Evolutionary conservation across 2,113 vertebrate species (phyloP).

Genomic region (Laticauda colubrina): DNA sequence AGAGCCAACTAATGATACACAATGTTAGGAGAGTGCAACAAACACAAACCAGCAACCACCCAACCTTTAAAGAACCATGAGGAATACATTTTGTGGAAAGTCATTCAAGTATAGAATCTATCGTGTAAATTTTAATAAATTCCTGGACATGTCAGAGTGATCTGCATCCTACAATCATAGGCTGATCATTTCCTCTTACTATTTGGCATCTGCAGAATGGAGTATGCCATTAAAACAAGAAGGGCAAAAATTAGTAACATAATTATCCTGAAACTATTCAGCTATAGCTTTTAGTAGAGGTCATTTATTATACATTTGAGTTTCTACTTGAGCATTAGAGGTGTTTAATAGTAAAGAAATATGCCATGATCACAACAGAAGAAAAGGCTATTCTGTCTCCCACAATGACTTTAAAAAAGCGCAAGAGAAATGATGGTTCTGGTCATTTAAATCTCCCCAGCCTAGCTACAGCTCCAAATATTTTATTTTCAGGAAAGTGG

Average conservation of each 20-base stretch:
- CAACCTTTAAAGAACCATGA: not conserved
- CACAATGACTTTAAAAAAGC: not conserved
- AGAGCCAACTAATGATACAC: not conserved
- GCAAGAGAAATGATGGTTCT: not conserved
- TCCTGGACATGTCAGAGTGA: slow-evolving; percentile 37
- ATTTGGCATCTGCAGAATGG: slow-evolving; percentile 51
- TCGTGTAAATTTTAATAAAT: slow-evolving; percentile 57
- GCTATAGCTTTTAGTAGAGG: slow-evolving; percentile 15
- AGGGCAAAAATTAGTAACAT: slow-evolving; percentile 31
- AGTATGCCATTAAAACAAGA: slow-evolving; percentile 36
- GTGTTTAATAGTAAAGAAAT: slow-evolving; percentile 47
- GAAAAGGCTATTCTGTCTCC: slow-evolving; percentile 26
- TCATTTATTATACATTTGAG: slow-evolving; percentile 48
- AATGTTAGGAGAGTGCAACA: not conserved
- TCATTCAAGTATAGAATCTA: slow-evolving; percentile 43
- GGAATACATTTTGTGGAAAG: slow-evolving; percentile 58
- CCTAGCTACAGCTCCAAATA: not conserved
- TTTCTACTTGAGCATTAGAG: slow-evolving; percentile 33
- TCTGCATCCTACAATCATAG: slow-evolving; percentile 37
- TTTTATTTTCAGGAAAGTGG: not conserved
- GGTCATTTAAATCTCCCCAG: not conserved
- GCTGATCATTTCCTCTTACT: slow-evolving; percentile 61
- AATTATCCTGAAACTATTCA: slow-evolving; percentile 56
- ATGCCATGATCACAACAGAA: slow-evolving; percentile 27
- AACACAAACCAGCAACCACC: not conserved